Evolutionary conservation across 1,140 invertebrate species (phyloP).

Genomic region (Cydia fagiglandana): DNA sequence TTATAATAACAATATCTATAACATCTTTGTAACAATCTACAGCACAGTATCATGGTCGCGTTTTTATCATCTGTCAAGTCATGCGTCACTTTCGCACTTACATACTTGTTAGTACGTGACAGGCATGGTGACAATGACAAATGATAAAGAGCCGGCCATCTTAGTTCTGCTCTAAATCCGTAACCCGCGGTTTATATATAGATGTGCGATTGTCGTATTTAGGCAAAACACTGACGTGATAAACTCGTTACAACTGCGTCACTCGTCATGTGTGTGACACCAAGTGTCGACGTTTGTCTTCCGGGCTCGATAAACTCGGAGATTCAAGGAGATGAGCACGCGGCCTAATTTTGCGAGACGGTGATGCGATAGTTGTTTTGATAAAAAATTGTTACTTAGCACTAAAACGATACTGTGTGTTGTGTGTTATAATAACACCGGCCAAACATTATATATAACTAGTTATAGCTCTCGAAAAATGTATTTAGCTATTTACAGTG

Average conservation of each 20-base stretch:
- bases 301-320: neutral
- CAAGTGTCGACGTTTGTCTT: neutral
- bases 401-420: neutral
- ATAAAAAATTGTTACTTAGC: neutral
- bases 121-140: no score
- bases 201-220: neutral
- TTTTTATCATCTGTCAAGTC: no score
- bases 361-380: neutral
- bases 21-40: neutral
- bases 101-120: no score
- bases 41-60: no score
- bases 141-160: no score
- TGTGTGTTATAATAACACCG: no score
- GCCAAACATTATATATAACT: no score
- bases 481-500: no score
- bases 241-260: conserved; percentile 1
- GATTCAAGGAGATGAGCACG: conserved; percentile 13
- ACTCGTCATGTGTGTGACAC: conserved; percentile 5
- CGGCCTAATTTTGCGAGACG: neutral
- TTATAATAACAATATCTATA: neutral
- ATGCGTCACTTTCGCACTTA: no score
- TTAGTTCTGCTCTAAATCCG: neutral
- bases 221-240: neutral
- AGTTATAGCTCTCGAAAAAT: no score
- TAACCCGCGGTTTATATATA: neutral